Evolutionary conservation across 2,888 invertebrate species (phyloP), one percentile per base, ranked within the genome.

Genomic region (Hirtodrosophila trivittata): DNA sequence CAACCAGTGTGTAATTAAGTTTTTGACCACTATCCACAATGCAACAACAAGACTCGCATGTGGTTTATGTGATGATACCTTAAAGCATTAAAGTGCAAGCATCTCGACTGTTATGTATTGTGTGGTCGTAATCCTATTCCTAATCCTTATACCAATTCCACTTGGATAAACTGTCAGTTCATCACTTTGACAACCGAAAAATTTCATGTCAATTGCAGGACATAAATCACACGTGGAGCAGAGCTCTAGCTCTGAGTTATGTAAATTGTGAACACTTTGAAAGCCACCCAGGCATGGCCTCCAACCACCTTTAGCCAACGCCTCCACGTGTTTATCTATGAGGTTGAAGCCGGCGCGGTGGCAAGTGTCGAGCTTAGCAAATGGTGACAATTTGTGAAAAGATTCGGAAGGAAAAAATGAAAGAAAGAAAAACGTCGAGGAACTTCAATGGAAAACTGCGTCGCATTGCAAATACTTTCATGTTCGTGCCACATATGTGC

Each of bases 361-460:
- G 7, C 16, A 26, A 51, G 49, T 43, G 12, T 35, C 30, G 45
- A 45, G 60, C 63, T 21, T 64, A 71, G 81, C 65, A 81, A 84
- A 84, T 81, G 84, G 84, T 65, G 84, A 81, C 80, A 81, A 81
- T 81, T 84, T 81, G 80, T 74, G 71, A 75, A 74, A 66, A 64
- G 57, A 52, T 35, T 45, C 16, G 32, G 38, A 25, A 6, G 41
- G 21, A 38, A 33, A 28, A 30, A 55, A 51, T 33, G 16, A 35
- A 45, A 30, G 33, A 25, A 16, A 28, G 25, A 54, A 47, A 25
- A 12, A 9, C 26, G 26, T 13, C 18, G 21, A 26, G 13, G 35
- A 42, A 47, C 66, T 71, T 60, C 54, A 67, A 70, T 70, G 63
- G 67, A 63, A 63, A 59, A 32, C 64, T 71, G 63, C 54, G 67